Conservation (phyloP, 2,113 vertebrate genomes). For the Rhizomys pruinosus region DNA sequence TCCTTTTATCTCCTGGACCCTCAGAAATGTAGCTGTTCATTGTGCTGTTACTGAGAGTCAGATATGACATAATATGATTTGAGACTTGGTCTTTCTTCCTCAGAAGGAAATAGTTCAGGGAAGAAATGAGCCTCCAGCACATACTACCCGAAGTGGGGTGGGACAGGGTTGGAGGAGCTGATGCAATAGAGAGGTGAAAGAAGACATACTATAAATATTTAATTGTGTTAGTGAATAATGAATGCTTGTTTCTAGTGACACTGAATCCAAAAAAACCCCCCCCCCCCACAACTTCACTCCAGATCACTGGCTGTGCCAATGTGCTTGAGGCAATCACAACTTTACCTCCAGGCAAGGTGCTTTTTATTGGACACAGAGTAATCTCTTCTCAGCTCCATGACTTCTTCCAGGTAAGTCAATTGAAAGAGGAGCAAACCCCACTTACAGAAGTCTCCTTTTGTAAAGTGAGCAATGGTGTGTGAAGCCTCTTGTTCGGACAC, state of each 20-base stretch:
- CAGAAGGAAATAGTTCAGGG: not conserved
- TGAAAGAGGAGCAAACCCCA: not conserved
- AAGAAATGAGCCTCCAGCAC: not conserved
- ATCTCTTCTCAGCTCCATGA: not conserved
- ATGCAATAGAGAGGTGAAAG: not conserved
- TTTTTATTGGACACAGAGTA: not conserved
- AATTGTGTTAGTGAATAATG: not conserved
- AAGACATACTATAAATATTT: constrained; percentile 28
- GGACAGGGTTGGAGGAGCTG: too few species aligned
- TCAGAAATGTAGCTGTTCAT: not conserved
- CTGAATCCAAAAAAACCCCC: too few species aligned
- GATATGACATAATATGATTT: not conserved
- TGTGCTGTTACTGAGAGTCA: not conserved
- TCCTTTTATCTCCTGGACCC: not conserved
- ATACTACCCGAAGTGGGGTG: not conserved
- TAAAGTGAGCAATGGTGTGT: not conserved
- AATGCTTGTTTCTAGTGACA: constrained; percentile 20
- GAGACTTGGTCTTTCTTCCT: not conserved
- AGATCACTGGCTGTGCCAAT: not conserved
- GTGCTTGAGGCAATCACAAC: not conserved
- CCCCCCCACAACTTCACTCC: too few species aligned
- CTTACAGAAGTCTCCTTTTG: not conserved
- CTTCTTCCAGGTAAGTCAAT: not conserved
- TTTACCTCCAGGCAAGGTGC: not conserved
- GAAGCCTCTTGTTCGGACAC: constrained; percentile 16